A percentile compares a stretch with the other conserved stretches of the same genome.
phyloP scores from a whole-genome alignment of 1,140 invertebrate genomes.

The Ruditapes philippinarum region DNA sequence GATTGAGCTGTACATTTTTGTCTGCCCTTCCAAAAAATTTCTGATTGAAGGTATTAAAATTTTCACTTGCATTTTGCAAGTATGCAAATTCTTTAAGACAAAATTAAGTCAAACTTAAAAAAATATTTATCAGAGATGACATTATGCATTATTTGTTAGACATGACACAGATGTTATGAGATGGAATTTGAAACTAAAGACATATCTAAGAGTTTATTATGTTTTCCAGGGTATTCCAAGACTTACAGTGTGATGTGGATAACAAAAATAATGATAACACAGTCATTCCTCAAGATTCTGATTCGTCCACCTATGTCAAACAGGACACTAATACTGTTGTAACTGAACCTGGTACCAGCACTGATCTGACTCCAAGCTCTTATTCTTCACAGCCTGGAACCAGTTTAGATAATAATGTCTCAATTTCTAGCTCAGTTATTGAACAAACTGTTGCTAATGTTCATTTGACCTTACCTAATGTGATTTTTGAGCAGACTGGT shows the following conservation, averaged over 20 bases:
- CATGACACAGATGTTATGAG: too few species aligned
- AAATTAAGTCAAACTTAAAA: too few species aligned
- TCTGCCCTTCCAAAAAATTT: too few species aligned
- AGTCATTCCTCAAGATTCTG: neutral
- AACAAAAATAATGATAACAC: neutral
- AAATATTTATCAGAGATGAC: too few species aligned
- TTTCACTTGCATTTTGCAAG: too few species aligned
- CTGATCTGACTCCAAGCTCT: neutral
- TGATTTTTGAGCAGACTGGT: neutral
- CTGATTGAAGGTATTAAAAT: too few species aligned
- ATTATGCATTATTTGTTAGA: too few species aligned
- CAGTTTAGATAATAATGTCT: neutral
- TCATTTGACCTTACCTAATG: neutral
- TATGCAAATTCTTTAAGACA: too few species aligned
- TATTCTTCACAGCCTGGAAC: neutral
- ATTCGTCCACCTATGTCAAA: neutral
- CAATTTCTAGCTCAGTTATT: neutral
- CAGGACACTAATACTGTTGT: neutral
- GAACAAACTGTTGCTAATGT: neutral
- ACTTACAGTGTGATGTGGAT: constrained; percentile 38
- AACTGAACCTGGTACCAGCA: neutral
- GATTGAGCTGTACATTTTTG: too few species aligned
- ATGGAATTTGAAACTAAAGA: too few species aligned
- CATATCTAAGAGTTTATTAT: too few species aligned
- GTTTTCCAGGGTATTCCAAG: constrained; percentile 69